These are phyloP conservation scores for Halcyon senegalensis DNA, from an alignment of 2,113 vertebrate species.

Conservation along the genomic window DNA sequence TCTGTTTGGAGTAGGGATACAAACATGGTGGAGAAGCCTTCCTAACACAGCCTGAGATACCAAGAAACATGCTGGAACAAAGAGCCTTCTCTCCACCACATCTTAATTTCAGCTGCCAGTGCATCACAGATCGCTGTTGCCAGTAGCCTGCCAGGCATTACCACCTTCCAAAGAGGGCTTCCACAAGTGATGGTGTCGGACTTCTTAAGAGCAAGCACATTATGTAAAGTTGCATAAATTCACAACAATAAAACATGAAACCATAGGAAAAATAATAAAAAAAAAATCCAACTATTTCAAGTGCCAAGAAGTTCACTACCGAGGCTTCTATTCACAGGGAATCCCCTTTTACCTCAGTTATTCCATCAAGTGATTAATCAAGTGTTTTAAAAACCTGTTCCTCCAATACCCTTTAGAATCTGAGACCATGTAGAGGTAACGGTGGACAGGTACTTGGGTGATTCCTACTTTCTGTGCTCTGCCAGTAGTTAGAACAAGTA, in stretches of 20 bases:
- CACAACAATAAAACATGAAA: not conserved
- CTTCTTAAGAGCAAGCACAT: not conserved
- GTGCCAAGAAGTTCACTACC: not conserved
- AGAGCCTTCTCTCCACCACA: not conserved
- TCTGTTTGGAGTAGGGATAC: not conserved
- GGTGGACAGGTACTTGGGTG: not conserved
- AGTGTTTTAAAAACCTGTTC: not conserved
- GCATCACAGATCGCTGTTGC: not conserved
- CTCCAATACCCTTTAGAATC: not conserved
- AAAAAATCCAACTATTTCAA: not conserved
- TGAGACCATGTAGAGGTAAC: not conserved
- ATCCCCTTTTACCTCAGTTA: not conserved
- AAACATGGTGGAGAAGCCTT: not conserved
- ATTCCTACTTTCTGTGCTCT: not conserved
- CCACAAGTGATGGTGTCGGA: not conserved
- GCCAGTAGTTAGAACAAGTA: not conserved
- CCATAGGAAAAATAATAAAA: rapidly evolving
- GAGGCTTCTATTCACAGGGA: not conserved
- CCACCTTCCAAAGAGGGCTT: not conserved
- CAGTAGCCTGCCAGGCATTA: not conserved
- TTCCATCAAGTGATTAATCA: not conserved
- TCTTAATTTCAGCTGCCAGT: not conserved
- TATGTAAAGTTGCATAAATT: not conserved
- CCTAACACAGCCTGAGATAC: not conserved
- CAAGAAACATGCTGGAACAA: not conserved